Conservation (phyloP, 2,113 vertebrate genomes). For the Coptodon bakossiorum region DNA sequence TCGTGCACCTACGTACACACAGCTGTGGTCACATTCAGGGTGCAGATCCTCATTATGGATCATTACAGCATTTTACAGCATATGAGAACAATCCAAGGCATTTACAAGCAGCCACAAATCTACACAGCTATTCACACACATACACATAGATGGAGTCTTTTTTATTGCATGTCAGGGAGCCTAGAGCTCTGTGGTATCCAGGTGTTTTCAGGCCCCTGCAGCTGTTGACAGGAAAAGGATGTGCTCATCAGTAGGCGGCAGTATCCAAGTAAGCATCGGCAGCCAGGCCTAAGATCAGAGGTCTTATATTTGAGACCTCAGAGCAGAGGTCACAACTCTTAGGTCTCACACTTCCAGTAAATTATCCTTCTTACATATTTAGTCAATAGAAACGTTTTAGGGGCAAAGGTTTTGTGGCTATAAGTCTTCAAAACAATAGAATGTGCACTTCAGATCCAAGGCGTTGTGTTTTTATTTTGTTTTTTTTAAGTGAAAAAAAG, state of each 20-base stretch:
- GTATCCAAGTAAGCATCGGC: conserved; percentile 4
- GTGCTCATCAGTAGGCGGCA: conserved; percentile 9
- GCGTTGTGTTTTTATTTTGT: not conserved
- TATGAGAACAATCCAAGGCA: conserved; percentile 29
- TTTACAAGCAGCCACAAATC: conserved; percentile 52
- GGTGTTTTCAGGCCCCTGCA: conserved; percentile 47
- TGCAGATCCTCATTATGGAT: conserved; percentile 15
- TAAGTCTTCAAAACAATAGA: not conserved
- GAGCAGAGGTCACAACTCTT: conserved; percentile 11
- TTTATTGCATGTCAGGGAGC: conserved; percentile 18
- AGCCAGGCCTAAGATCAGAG: conserved; percentile 14
- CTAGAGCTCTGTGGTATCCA: conserved; percentile 23
- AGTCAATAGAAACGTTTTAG: not conserved
- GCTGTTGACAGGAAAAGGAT: conserved; percentile 50
- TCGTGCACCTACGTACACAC: not conserved
- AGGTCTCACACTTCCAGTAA: not conserved
- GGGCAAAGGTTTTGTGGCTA: not conserved
- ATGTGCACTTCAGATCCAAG: not conserved
- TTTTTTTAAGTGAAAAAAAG: not conserved
- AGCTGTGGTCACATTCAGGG: not conserved
- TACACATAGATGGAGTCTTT: not conserved
- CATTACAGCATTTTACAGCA: conserved; percentile 27
- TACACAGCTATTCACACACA: not conserved
- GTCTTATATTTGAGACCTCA: conserved; percentile 37
- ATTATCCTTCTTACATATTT: not conserved